phyloP scores from a whole-genome alignment of 2,888 invertebrate species.

The Bruchidius siliquastri region DNA sequence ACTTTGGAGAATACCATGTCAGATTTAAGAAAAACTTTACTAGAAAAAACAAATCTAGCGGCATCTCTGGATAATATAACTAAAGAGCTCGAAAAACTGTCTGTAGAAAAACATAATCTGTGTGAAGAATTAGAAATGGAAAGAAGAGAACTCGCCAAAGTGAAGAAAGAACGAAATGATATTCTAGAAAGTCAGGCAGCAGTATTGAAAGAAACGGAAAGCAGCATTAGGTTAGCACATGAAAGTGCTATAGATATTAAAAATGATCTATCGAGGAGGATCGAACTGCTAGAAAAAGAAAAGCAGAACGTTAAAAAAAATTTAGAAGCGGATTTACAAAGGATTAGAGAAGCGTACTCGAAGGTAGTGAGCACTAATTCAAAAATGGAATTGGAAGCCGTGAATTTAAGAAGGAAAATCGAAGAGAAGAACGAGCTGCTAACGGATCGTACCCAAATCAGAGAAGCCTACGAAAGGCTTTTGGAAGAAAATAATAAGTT shows the following conservation, averaged over 20 bases:
- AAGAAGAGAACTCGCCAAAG: slow-evolving; percentile 28
- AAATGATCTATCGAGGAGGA: slow-evolving; percentile 27
- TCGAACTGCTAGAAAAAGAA: slow-evolving; percentile 27
- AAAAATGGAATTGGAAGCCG: slow-evolving; percentile 38
- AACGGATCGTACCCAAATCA: slow-evolving; percentile 26
- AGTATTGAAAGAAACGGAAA: slow-evolving; percentile 34
- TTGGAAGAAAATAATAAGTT: slow-evolving; percentile 43
- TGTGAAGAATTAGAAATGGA: slow-evolving; percentile 18
- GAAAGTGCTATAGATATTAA: slow-evolving; percentile 30
- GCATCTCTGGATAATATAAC: slow-evolving; percentile 9
- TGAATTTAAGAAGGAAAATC: slow-evolving; percentile 29
- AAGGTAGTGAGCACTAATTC: slow-evolving; percentile 37
- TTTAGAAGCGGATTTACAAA: slow-evolving; percentile 17
- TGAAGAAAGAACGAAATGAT: slow-evolving; percentile 31
- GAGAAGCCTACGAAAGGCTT: slow-evolving; percentile 43
- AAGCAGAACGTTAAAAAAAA: slow-evolving; percentile 19
- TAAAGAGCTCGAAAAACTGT: slow-evolving; percentile 10
- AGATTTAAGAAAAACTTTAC: slow-evolving; percentile 11
- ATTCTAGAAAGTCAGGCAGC: slow-evolving; percentile 32
- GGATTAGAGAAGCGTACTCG: slow-evolving; percentile 37
- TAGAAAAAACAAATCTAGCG: neutral
- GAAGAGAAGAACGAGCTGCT: slow-evolving; percentile 32
- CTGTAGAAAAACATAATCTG: slow-evolving; percentile 20
- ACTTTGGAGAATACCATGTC: slow-evolving; percentile 10
- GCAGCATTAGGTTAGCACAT: slow-evolving; percentile 30